Evolutionary conservation across 2,888 invertebrate species (phyloP).

Genomic region (Metalampra italica): DNA sequence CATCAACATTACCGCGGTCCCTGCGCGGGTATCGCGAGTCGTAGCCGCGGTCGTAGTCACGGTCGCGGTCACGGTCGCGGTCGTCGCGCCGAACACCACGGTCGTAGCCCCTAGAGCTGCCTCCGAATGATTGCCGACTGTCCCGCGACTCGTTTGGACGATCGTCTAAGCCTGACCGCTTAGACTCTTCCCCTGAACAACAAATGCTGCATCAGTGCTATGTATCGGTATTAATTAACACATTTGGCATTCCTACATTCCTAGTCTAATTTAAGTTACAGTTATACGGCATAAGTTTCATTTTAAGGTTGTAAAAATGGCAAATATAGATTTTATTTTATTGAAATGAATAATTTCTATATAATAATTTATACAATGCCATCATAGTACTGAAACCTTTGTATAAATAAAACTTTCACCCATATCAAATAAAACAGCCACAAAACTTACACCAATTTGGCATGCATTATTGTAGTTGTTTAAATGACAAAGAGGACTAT

Average conservation of each 20-base stretch:
- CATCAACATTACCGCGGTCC: slow-evolving; percentile 54
- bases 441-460: too few relatives aligned
- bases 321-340: too few relatives aligned
- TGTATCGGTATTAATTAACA: not conserved
- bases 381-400: too few relatives aligned
- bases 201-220: slow-evolving; percentile 8
- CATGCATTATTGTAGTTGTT: too few relatives aligned
- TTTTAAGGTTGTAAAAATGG: too few relatives aligned
- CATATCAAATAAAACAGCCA: too few relatives aligned
- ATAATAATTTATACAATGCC: too few relatives aligned
- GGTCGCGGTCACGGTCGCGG: slow-evolving; percentile 75
- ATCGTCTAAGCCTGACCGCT: slow-evolving; percentile 70
- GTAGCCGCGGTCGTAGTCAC: slow-evolving; percentile 78
- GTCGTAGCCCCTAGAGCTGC: slow-evolving; percentile 69
- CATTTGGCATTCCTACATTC: not conserved
- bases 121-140: slow-evolving; percentile 66
- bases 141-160: slow-evolving; percentile 65
- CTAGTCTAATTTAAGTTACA: not conserved
- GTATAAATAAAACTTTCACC: too few relatives aligned
- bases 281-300: not conserved
- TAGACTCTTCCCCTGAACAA: slow-evolving; percentile 69
- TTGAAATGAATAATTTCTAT: too few relatives aligned
- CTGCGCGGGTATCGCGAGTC: slow-evolving; percentile 76
- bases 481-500: too few relatives aligned
- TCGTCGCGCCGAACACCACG: slow-evolving; percentile 77